Base-by-base conservation (phyloP, 2,888 invertebrate genomes). In the Idaea biselata region DNA sequence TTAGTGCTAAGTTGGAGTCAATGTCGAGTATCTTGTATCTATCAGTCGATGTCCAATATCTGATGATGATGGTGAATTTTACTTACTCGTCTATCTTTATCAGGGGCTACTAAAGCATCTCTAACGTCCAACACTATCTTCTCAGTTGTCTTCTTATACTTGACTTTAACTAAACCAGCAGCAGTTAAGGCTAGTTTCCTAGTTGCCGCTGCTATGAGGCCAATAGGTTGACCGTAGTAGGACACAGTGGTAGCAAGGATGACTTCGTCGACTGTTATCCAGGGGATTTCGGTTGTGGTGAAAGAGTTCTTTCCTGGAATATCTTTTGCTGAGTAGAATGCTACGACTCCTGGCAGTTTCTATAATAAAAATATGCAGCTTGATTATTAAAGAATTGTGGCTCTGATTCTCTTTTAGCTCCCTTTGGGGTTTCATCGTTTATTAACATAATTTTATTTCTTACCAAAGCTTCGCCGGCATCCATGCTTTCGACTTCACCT, bases 211-310 rank as follows among this genome's bases (percentile, higher is more conserved):
- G 95, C 94, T 6, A 97, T 89, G 0, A 97, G 76, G 0, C 96
- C 97, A 5, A 97, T 77, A 0, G 97, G 95, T 76, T 97, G 97
- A 0, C 96, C 95, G 67, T 95, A 94, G 79, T 94, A 96, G 16
- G 86, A 79, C 0, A 96, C 74, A 0, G 86, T 93, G 62, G 90
- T 90, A 58, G 94, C 94, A 55, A 94, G 84, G 17, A 94, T 82
- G 72, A 94, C 93, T 74, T 94, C 94, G 0, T 72, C 83, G 17
- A 59, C 75, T 33, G 63, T 81, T 74, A 71, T 87, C 81, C 78
- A 92, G 4, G 82, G 92, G 0, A 87, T 78, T 1, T 80, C 78
- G 1, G 69, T 67, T 0, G 93, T 84, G 3, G 93, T 91, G 73
- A 94, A 95, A 18, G 84, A 82, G 80, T 97, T 97, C 63, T 84